Percentiles rank a stretch among this genome's conserved stretches.
These are phyloP conservation scores for Automeris io DNA, from an alignment of 2,888 invertebrate genomes.

Conservation along the genomic window DNA sequence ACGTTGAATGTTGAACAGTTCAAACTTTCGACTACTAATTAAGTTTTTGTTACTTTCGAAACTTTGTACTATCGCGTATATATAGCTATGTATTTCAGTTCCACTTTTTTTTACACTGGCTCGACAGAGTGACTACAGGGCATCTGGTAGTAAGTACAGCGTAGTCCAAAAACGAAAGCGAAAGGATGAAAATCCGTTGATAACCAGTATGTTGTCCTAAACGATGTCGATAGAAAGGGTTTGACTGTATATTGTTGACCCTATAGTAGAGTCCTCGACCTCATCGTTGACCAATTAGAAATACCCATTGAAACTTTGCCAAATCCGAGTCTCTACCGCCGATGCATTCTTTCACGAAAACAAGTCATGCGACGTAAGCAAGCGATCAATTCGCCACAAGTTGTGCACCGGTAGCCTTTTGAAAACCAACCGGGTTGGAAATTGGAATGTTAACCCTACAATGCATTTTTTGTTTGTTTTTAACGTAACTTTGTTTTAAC, in stretches of 20 bases:
- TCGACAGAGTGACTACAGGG: too few species aligned
- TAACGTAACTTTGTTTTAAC: too few species aligned
- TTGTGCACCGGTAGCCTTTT: conserved; percentile 53
- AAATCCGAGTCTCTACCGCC: conserved; percentile 44
- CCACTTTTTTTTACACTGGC: too few species aligned
- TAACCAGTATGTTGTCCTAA: too few species aligned
- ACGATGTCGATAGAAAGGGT: too few species aligned
- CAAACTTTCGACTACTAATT: conserved; percentile 49
- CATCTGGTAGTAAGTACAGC: background rate
- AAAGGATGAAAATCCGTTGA: too few species aligned
- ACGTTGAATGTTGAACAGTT: conserved; percentile 56
- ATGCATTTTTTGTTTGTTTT: too few species aligned
- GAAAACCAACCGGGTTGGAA: conserved; percentile 38
- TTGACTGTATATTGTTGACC: too few species aligned
- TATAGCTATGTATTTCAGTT: too few species aligned
- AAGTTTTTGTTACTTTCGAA: too few species aligned
- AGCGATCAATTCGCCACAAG: conserved; percentile 55
- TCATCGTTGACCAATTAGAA: conserved; percentile 63
- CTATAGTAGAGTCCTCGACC: too few species aligned
- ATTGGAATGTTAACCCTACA: conserved; percentile 9
- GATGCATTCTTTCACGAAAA: conserved; percentile 67
- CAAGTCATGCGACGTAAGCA: conserved; percentile 51
- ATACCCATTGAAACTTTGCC: conserved; percentile 61
- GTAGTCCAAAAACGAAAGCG: conserved; percentile 2
- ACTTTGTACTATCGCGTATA: too few species aligned